A percentile compares a stretch with the other conserved stretches of the same genome.
Evolutionary conservation across 2,113 vertebrate species (phyloP).

Genomic region (Eptesicus fuscus): DNA sequence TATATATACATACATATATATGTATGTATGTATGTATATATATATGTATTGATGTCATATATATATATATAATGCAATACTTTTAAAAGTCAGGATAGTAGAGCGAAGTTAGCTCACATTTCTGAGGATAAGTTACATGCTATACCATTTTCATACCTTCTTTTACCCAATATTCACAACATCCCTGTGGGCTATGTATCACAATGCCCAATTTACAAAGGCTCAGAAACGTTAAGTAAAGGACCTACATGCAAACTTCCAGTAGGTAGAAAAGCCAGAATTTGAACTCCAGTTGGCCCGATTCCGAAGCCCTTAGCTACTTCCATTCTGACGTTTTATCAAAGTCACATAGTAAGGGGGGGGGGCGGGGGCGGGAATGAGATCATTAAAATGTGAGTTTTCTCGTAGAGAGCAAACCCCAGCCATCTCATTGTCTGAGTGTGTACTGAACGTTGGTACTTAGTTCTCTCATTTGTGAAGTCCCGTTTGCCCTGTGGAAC

Average conservation of each 20-base stretch:
- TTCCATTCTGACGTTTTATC: neutral
- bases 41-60: no score
- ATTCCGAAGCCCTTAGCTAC: neutral
- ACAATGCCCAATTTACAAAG: neutral
- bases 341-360: neutral
- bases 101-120: neutral
- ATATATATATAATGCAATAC: no score
- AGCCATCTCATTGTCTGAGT: neutral
- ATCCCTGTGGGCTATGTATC: neutral
- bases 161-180: neutral
- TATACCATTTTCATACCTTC: neutral
- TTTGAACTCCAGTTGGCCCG: neutral
- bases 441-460: neutral
- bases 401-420: neutral
- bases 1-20: no score
- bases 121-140: neutral
- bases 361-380: neutral
- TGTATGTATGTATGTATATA: no score
- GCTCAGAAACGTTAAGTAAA: neutral
- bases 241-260: neutral
- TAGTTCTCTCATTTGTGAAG: neutral
- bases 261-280: neutral
- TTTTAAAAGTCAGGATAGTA: neutral
- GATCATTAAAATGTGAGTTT: slow-evolving; percentile 21
- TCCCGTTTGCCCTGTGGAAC: neutral